These are phyloP conservation scores for Barnardius zonarius DNA, from an alignment of 2,113 vertebrate genomes.

Conservation along the genomic window DNA sequence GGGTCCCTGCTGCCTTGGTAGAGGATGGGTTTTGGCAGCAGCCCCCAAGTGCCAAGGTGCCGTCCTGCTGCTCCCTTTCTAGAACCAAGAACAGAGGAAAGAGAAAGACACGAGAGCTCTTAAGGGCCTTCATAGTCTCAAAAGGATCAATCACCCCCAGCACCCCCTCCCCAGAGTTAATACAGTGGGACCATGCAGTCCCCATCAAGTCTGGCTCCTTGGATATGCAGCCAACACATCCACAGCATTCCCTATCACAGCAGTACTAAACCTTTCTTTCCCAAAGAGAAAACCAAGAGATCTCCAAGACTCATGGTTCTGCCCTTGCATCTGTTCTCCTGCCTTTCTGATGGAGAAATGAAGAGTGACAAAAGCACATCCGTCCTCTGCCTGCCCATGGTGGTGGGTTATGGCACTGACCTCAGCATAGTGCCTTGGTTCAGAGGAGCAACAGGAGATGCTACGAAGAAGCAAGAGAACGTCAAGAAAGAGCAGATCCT, in stretches of 20 bases:
- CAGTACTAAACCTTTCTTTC: background rate
- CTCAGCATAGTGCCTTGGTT: background rate
- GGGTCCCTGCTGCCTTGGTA: background rate
- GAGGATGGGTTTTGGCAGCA: background rate
- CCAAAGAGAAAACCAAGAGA: background rate
- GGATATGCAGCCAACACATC: background rate
- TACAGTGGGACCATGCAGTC: background rate
- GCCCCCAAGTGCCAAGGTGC: background rate
- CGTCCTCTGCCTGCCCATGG: too few species aligned
- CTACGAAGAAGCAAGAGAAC: background rate
- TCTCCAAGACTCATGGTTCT: background rate
- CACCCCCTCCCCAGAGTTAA: background rate
- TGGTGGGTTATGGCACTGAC: background rate
- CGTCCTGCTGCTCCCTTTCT: slow-evolving; percentile 4
- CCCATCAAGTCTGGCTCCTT: background rate
- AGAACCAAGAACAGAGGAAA: background rate
- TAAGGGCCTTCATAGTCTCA: background rate
- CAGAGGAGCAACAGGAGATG: background rate
- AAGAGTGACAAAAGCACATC: background rate
- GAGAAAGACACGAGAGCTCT: background rate
- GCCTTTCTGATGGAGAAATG: background rate
- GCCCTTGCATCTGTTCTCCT: background rate
- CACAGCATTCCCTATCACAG: background rate
- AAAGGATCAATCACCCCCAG: background rate
- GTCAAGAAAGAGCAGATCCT: background rate